Evolutionary conservation across 2,888 invertebrate genomes (phyloP).

Genomic region (Hydropsyche betteni): DNA sequence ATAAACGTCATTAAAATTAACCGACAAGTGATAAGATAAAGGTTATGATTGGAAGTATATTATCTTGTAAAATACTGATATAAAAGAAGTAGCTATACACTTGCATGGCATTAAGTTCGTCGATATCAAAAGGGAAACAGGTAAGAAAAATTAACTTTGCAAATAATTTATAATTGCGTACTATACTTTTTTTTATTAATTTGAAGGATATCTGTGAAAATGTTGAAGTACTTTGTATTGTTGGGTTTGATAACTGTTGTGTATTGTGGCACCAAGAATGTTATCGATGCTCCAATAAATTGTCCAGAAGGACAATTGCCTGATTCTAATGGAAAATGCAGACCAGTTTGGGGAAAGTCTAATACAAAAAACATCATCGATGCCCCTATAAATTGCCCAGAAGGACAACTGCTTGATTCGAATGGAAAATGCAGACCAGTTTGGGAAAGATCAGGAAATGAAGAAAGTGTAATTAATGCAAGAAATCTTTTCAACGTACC

Average conservation of each 20-base stretch:
- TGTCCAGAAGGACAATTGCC: constrained; percentile 58
- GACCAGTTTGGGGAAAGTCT: constrained; percentile 50
- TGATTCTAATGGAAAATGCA: constrained; percentile 58
- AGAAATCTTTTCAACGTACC: neutral
- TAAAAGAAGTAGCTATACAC: too few species aligned
- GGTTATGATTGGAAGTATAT: too few species aligned
- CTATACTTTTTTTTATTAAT: too few species aligned
- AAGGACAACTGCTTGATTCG: neutral
- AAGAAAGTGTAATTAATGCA: neutral
- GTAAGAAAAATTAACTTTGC: too few species aligned
- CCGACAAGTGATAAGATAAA: too few species aligned
- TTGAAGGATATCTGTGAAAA: too few species aligned
- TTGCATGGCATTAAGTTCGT: too few species aligned
- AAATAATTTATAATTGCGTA: too few species aligned
- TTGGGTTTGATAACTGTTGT: neutral
- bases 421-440: constrained; percentile 5
- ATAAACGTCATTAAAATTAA: too few species aligned
- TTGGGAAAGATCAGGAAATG: neutral
- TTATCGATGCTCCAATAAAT: constrained; percentile 57
- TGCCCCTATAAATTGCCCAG: neutral
- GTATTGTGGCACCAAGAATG: constrained; percentile 50
- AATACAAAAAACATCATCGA: constrained; percentile 48
- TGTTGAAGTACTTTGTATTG: too few species aligned
- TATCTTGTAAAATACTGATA: too few species aligned
- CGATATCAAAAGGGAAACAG: too few species aligned